Evolutionary conservation across 2,888 invertebrate species (phyloP).

Genomic region (Synergus laeviventris): DNA sequence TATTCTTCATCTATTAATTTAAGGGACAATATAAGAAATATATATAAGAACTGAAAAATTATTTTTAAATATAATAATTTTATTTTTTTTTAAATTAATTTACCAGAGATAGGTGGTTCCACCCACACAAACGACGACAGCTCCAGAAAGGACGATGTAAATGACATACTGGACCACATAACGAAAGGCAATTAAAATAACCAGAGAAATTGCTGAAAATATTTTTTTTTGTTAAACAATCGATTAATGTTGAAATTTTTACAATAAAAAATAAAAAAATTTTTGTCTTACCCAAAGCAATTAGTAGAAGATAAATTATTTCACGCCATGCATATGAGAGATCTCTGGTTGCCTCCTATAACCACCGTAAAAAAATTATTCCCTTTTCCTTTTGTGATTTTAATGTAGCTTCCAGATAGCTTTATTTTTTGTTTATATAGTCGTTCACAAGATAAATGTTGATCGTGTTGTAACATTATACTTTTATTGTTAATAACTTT

Average conservation of each 20-base stretch:
- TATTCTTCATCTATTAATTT: neutral
- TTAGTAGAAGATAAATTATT: slow-evolving; percentile 79
- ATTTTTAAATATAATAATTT: slow-evolving; percentile 3
- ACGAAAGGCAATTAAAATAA: slow-evolving; percentile 79
- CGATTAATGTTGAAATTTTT: neutral
- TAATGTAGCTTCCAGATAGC: slow-evolving; percentile 27
- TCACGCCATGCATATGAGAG: slow-evolving; percentile 79
- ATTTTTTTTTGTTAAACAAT: neutral
- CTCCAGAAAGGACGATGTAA: slow-evolving; percentile 80
- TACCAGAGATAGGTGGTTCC: slow-evolving; percentile 81
- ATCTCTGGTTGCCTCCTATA: slow-evolving; percentile 81
- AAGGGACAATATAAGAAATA: neutral
- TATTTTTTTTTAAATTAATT: slow-evolving; percentile 53
- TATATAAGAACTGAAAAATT: neutral
- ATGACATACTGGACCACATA: slow-evolving; percentile 80
- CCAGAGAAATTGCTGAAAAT: slow-evolving; percentile 78
- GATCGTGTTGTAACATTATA: too few species aligned
- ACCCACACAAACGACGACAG: slow-evolving; percentile 77
- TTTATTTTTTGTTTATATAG: too few species aligned
- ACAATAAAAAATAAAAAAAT: neutral
- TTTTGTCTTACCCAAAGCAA: slow-evolving; percentile 78
- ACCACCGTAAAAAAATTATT: slow-evolving; percentile 39
- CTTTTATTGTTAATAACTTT: too few species aligned
- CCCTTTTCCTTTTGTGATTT: slow-evolving; percentile 23
- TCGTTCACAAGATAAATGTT: too few species aligned